phyloP scores from a whole-genome alignment of 2,888 invertebrate species.

The Vanessa cardui region DNA sequence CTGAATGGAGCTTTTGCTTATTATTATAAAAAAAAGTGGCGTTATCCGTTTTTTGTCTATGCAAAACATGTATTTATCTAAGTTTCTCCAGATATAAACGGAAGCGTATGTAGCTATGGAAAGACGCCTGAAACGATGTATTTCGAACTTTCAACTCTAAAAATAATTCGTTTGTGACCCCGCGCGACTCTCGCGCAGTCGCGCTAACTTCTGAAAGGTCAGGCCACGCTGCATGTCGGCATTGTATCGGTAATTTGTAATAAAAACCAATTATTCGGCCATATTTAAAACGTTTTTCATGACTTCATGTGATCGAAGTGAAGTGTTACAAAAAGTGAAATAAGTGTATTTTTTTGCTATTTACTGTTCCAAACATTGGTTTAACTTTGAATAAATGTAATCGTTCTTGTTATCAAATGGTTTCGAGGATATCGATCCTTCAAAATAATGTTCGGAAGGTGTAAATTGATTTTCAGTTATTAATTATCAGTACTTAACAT shows the following conservation, averaged over 20 bases:
- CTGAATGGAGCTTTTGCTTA: no score
- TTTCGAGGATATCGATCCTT: not conserved
- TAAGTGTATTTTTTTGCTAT: not conserved
- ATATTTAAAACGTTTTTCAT: constrained; percentile 1
- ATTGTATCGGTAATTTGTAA: constrained; percentile 44
- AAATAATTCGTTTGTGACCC: constrained; percentile 80
- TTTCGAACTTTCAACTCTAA: constrained; percentile 84
- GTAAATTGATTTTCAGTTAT: not conserved
- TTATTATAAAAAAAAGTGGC: not conserved
- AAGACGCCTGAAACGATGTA: constrained; percentile 66
- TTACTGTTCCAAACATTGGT: not conserved
- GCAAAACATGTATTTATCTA: not conserved
- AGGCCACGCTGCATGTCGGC: constrained; percentile 62
- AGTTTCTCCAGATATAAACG: constrained; percentile 42
- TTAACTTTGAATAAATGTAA: not conserved
- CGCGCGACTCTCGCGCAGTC: constrained; percentile 77
- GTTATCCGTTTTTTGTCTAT: not conserved
- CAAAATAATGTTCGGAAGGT: not conserved
- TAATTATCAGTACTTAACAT: not conserved
- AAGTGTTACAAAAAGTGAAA: not conserved
- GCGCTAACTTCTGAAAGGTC: constrained; percentile 78
- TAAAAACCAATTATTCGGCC: constrained; percentile 8
- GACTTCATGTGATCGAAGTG: not conserved
- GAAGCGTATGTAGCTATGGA: constrained; percentile 47
- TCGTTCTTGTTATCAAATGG: not conserved